Evolutionary conservation across 2,888 invertebrate genomes (phyloP), one percentile per base, ranked within the genome.

Genomic region (Temnothorax unifasciatus): DNA sequence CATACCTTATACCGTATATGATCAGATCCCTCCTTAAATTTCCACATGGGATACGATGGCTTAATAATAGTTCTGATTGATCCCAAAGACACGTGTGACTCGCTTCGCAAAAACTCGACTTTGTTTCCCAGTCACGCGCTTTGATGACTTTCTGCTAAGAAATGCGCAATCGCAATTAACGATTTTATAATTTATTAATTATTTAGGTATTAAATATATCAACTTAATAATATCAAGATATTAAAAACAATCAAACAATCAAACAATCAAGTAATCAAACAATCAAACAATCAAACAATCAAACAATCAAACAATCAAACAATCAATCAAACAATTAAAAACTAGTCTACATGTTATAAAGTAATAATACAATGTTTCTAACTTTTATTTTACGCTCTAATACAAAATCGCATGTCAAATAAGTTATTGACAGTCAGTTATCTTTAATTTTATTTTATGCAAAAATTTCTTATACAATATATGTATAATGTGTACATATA

Each of bases 61-160:
- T 69, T 38, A 81, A 81, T 81, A 73, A 73, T 57, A 73, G 47
- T n/a, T 21, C 44, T 13, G 21, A 79, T 18, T 34, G 47, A 34
- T n/a, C 61, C 34, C 50, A 9, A 44, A 38, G 68, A 83, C 5
- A 50, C 15, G 38, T 50, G 66, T 47, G 34, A n/a, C 6, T 47
- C 59, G 21, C 15, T 15, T 15, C 8, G 54, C 71, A 66, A 85
- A 81, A 64, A 77, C 13, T 50, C 25, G 34, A 41, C 18, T 57
- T 69, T 54, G n/a, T 9, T n/a, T 52, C 25, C 18, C 38, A 52
- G 13, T 66, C 50, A 25, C 13, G 13, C 41, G 41, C 18, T 15
- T 44, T 18, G 2, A 59, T 66, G 18, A 66, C 3, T 66, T 74
- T 47, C 15, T 21, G 25, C 6, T 57, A 34, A 63, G 47, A 71